phyloP scores from a whole-genome alignment of 2,888 invertebrate genomes.

The Parnassius glacialis region DNA sequence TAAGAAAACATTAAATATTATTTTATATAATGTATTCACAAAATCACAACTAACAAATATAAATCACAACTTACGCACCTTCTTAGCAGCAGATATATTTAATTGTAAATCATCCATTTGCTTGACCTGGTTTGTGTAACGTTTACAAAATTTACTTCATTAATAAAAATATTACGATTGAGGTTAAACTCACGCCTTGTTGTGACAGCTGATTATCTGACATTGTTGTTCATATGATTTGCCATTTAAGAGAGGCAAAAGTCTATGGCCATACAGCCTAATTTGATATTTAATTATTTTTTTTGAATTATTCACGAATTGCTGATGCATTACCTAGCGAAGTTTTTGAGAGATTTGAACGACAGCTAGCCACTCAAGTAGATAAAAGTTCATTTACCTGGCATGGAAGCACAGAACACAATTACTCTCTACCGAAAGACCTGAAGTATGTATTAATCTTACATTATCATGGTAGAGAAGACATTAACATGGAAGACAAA shows the following conservation, averaged over 20 bases:
- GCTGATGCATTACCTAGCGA: no score
- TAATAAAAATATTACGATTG: conserved; percentile 3
- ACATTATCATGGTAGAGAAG: no score
- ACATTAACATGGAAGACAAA: no score
- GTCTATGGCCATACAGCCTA: neutral
- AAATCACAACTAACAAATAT: neutral
- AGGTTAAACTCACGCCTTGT: conserved; percentile 27
- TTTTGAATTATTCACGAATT: no score
- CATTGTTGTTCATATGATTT: no score
- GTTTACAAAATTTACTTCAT: neutral
- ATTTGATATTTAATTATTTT: no score
- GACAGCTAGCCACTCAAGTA: no score
- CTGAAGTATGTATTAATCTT: no score
- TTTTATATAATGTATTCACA: conserved; percentile 1
- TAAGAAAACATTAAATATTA: conserved; percentile 24
- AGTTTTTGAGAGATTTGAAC: no score
- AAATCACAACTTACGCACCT: conserved; percentile 43
- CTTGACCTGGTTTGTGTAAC: neutral
- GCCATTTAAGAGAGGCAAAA: neutral
- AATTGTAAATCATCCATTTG: conserved; percentile 75
- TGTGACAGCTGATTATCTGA: neutral
- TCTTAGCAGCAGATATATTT: conserved; percentile 64
- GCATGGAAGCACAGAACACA: no score
- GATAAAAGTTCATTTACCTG: no score
- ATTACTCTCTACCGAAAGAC: no score